phyloP scores from a whole-genome alignment of 2,113 vertebrate genomes.

The Semnornis frantzii region DNA sequence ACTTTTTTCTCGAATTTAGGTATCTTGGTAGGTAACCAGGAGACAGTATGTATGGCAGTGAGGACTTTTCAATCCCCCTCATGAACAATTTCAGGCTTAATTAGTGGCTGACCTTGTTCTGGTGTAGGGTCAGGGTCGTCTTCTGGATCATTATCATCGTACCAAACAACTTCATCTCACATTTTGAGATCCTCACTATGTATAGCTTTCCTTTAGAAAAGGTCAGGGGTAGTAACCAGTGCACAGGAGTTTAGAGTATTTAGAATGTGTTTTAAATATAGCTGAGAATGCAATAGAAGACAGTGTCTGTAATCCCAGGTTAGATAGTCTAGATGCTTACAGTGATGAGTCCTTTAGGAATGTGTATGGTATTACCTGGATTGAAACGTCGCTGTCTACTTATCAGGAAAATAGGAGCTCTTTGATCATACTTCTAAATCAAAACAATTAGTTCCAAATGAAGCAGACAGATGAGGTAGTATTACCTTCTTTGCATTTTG shows the following conservation, averaged over 20 bases:
- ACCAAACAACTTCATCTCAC: neutral
- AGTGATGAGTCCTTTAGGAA: slow-evolving; percentile 17
- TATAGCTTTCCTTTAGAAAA: neutral
- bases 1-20: neutral
- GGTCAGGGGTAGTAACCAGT: neutral
- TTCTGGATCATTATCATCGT: neutral
- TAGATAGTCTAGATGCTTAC: neutral
- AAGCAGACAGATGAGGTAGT: slow-evolving; percentile 5
- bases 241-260: neutral
- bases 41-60: neutral
- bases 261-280: slow-evolving; percentile 12
- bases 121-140: neutral
- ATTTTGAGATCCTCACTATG: neutral
- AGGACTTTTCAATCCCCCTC: neutral
- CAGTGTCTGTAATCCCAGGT: neutral
- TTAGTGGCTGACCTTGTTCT: neutral
- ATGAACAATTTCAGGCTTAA: neutral
- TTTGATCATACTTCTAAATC: slow-evolving; percentile 56
- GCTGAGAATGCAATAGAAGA: neutral
- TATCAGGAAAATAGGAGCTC: slow-evolving; percentile 1
- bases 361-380: neutral
- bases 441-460: slow-evolving; percentile 45
- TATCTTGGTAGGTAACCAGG: neutral
- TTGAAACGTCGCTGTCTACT: slow-evolving; percentile 31
- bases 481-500: slow-evolving; percentile 39